Conservation (phyloP, 2,113 vertebrate genomes). For the Spea bombifrons region DNA sequence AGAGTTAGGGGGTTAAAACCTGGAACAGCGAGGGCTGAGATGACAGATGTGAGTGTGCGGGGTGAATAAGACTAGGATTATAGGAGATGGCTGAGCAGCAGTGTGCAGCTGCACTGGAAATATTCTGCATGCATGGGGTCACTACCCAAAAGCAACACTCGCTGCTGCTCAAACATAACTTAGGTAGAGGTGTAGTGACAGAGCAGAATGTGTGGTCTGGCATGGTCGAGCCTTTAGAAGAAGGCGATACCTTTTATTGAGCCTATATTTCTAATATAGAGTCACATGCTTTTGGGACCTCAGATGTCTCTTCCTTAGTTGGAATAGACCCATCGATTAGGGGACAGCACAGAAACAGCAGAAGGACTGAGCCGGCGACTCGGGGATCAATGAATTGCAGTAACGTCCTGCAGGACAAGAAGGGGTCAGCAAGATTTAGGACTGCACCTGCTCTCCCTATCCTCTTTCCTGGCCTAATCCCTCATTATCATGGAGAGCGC, state of each 20-base stretch:
- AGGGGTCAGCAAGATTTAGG: conserved; percentile 42
- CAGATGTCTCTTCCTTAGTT: too few relatives aligned
- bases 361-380: too few relatives aligned
- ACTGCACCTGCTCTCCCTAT: conserved; percentile 44
- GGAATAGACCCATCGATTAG: too few relatives aligned
- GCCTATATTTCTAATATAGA: too few relatives aligned
- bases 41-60: neutral
- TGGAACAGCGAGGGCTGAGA: too few relatives aligned
- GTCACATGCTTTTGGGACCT: too few relatives aligned
- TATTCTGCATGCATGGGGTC: neutral
- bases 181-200: neutral
- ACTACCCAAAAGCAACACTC: neutral
- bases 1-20: too few relatives aligned
- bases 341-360: too few relatives aligned
- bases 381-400: conserved; percentile 1
- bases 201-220: neutral
- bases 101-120: neutral
- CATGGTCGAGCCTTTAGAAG: neutral
- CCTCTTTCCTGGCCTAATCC: conserved; percentile 39
- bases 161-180: neutral
- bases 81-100: neutral
- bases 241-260: too few relatives aligned
- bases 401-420: conserved; percentile 12
- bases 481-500: conserved; percentile 44
- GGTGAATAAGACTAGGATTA: neutral